These are phyloP conservation scores for Pandion haliaetus DNA, from an alignment of 2,113 vertebrate genomes.

Conservation along the genomic window DNA sequence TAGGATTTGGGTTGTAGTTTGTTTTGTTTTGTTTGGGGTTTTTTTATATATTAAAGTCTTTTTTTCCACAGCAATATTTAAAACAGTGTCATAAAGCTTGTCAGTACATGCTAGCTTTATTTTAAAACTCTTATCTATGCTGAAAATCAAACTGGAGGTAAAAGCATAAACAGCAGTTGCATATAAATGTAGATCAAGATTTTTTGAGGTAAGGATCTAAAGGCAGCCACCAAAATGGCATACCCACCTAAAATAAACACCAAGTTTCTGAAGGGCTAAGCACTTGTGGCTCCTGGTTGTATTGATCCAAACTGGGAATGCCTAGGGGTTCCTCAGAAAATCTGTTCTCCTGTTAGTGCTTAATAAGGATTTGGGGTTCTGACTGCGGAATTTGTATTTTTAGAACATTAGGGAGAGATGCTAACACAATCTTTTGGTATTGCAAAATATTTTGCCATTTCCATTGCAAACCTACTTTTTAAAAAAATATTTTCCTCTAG, in stretches of 20 bases:
- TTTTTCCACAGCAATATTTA: not conserved
- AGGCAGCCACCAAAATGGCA: not conserved
- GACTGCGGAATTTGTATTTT: not conserved
- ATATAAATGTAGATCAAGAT: not conserved
- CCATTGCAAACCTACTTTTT: not conserved
- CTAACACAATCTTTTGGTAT: accelerated
- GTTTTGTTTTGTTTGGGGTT: not conserved
- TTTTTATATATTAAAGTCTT: not conserved
- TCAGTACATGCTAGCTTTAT: not conserved
- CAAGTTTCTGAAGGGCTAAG: not conserved
- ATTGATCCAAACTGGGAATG: not conserved
- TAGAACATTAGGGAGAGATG: not conserved
- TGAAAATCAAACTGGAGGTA: not conserved
- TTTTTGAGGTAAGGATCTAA: not conserved
- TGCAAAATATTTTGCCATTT: not conserved
- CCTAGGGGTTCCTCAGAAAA: not conserved
- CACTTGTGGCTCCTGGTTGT: not conserved
- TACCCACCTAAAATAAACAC: not conserved
- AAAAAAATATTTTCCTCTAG: not conserved
- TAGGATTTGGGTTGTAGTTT: not conserved
- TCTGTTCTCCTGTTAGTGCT: not conserved
- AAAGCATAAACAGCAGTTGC: not conserved
- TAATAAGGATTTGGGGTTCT: not conserved
- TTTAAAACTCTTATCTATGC: not conserved
- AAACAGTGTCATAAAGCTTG: not conserved